phyloP scores from a whole-genome alignment of 2,888 invertebrate genomes.

The Harpagoxenus sublaevis region DNA sequence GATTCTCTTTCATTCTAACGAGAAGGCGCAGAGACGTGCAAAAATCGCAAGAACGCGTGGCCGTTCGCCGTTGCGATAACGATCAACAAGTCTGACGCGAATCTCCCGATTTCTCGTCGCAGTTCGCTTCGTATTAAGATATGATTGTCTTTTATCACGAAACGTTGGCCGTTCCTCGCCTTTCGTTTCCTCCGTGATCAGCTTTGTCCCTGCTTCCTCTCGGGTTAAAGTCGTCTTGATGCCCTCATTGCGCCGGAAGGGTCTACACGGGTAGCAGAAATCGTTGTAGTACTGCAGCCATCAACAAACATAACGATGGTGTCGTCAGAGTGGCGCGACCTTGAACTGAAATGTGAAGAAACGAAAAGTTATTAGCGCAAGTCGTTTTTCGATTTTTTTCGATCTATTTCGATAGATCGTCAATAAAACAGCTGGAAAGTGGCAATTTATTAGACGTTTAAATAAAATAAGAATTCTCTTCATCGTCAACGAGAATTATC shows the following conservation, averaged over 20 bases:
- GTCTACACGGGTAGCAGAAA: slow-evolving; percentile 75
- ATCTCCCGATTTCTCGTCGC: slow-evolving; percentile 43
- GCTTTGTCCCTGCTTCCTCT: slow-evolving; percentile 5
- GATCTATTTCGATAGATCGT: neutral
- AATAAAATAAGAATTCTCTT: neutral
- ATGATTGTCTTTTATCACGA: slow-evolving; percentile 82
- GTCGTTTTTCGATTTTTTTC: neutral
- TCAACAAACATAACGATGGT: slow-evolving; percentile 76
- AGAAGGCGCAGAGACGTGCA: slow-evolving; percentile 24
- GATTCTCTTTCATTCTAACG: slow-evolving; percentile 11
- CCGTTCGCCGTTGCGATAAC: slow-evolving; percentile 50
- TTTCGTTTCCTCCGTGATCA: slow-evolving; percentile 5
- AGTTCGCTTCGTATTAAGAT: slow-evolving; percentile 50
- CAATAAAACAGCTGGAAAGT: neutral
- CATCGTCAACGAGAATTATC: neutral
- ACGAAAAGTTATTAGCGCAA: neutral
- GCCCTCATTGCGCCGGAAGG: slow-evolving; percentile 3
- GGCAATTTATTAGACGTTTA: neutral
- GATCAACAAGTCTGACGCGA: slow-evolving; percentile 45
- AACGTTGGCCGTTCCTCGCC: slow-evolving; percentile 58
- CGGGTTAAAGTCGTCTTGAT: neutral
- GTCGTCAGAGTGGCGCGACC: slow-evolving; percentile 77
- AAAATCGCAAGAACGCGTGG: slow-evolving; percentile 18
- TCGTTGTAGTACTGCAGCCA: slow-evolving; percentile 72
- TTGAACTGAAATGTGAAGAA: slow-evolving; percentile 81